Conservation (phyloP, 2,888 invertebrate species). For the Leucophenga montana region DNA sequence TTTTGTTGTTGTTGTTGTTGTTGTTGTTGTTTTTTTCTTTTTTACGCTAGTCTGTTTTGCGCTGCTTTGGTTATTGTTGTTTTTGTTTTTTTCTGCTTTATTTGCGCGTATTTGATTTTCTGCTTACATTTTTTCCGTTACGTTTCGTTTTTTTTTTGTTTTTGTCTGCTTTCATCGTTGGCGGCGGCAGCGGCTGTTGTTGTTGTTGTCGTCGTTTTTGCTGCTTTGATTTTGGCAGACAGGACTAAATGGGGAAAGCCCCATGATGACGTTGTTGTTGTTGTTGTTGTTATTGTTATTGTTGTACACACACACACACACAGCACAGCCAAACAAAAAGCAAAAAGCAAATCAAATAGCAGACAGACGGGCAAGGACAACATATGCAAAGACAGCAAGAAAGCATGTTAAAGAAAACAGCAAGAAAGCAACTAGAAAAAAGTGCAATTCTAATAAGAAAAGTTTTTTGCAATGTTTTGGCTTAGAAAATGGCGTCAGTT, state of each 20-base stretch:
- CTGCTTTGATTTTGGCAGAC: conserved; percentile 53
- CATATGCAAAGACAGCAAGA: background rate
- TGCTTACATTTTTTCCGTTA: conserved; percentile 22
- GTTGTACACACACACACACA: conserved; percentile 15
- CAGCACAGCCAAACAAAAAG: background rate
- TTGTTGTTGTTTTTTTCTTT: conserved; percentile 45
- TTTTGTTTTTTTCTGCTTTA: conserved; percentile 41
- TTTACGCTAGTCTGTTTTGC: conserved; percentile 31
- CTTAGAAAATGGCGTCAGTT: background rate
- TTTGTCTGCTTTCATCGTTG: conserved; percentile 52
- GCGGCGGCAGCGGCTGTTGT: conserved; percentile 30
- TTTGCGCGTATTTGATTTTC: conserved; percentile 36
- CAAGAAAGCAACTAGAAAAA: background rate
- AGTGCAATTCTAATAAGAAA: conserved; percentile 25
- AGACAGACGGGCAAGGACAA: conserved; percentile 7
- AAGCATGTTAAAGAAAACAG: conserved; percentile 7
- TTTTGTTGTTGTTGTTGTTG: conserved; percentile 49
- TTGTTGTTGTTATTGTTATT: conserved; percentile 24
- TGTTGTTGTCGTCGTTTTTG: conserved; percentile 33
- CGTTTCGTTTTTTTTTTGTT: conserved; percentile 30
- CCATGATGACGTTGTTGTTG: conserved; percentile 44
- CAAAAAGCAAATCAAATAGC: background rate
- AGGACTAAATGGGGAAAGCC: conserved; percentile 60
- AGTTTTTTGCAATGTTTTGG: background rate
- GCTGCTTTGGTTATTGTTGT: conserved; percentile 49